Evolutionary conservation across 1,140 invertebrate genomes (phyloP), one percentile per base, ranked within the genome.

Genomic region (Trissolcus basalis): DNA sequence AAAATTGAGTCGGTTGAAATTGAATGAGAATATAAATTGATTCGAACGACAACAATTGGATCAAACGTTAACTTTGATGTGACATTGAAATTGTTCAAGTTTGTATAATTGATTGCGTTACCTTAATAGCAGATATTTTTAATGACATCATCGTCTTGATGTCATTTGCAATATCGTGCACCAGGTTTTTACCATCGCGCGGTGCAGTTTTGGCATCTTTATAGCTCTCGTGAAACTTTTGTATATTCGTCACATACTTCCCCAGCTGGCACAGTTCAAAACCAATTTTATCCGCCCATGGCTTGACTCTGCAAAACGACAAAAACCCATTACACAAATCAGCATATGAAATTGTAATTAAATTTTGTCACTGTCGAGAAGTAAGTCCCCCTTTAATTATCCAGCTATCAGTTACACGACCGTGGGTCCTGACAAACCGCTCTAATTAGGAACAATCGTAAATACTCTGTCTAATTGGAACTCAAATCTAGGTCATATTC

Each of bases 131-230:
- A 68, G 93, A 94, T 61, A 96, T 93, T 89, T 96, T 96, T 2
- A 93, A 90, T 63, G 93, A 92, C 92, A 95, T 94, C 93, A 96
- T 95, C 6, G 91, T 91, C 75, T 93, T 91, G 59, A 96, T 93
- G 73, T 94, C 92, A 68, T 92, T 91, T 10, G 93, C 92, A 85
- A 96, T 95, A 49, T 93, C 92, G 67, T 92, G 91, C 1, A 95
- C 91, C 71, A 96, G 84, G 78, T 90, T 90, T 72, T 91, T 90
- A 6, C 94, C 94, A 86, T 93, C 92, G 79, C 93, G 90, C 7
- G 90, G 87, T 54, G 91, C 90, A 7, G 95, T 90, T 80, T 91
- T 91, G 8, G 92, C 93, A 39, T 91, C 90, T 83, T 94, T 94
- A 83, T 93, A 95, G 79, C 92, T 94, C 89, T 94, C 91, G 81